Base-by-base conservation (phyloP, 2,113 vertebrate genomes). In the Apus apus region DNA sequence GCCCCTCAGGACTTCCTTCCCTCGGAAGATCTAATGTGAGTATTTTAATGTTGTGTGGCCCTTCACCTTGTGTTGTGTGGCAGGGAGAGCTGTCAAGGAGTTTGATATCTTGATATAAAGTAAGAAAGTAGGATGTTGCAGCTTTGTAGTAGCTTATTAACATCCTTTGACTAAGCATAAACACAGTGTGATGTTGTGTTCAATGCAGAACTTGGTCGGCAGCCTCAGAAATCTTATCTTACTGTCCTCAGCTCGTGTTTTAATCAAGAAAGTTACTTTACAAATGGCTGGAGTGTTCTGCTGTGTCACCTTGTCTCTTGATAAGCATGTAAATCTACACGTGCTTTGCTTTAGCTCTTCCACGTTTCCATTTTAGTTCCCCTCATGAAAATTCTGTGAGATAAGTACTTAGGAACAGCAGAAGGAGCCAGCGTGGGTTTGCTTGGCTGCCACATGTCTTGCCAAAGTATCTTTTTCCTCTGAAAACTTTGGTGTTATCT, bases 21-120 rank as follows among this genome's bases (percentile, higher is more conserved):
- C 97, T 99, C 87, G 98, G 98, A 76, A 99, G 99, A 98, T 96
- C 99, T 95, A 98, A 98, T 66, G 99, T 99, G 97, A 99, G 99
- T 99, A 96, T 48, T 91, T 75, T 73, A 45, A 32, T 84, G 48
- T 36, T 7, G 2, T 43, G 56, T 77, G 21, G n/a, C 21, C 58
- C 43, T 77, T 89, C 36, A 5, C 1, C 0, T 25, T 75, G 79
- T 34, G 32, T 46, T 53, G 54, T 34, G 64, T 77, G 79, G 54
- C 70, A 6, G 12, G 15, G 36, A 74, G 54, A 90, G 3, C 34
- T 36, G 3, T 7, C n/a, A 4, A 21, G 60, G 54, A 53, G 29
- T 21, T 50, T 1, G 29, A 3, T 12, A 5, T 27, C 80, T 94
- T 21, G 1, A 0, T 1, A 50, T 14, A 8, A 54, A 89, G 19